These are phyloP conservation scores for Mesocricetus auratus DNA, from an alignment of 2,113 vertebrate species.

Conservation along the genomic window DNA sequence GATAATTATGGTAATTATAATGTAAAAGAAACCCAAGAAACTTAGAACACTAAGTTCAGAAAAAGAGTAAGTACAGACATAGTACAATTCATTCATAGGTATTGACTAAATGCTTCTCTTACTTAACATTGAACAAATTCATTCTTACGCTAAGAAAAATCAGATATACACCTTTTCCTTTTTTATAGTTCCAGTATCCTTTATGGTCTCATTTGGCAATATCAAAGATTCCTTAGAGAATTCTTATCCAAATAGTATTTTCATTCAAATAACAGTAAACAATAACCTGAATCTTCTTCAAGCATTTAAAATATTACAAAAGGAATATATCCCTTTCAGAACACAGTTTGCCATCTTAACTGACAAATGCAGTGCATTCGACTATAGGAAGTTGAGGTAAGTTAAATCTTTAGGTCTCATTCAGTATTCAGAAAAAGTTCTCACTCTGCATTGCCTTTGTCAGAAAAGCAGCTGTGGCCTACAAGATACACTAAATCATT, in stretches of 20 bases:
- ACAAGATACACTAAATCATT: neutral
- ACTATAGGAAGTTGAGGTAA: neutral
- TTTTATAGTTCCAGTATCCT: neutral
- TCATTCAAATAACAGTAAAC: neutral
- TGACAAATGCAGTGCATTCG: neutral
- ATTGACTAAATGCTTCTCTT: neutral
- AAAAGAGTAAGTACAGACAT: slow-evolving; percentile 1
- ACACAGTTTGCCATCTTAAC: neutral
- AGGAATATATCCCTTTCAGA: neutral
- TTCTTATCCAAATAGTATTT: neutral
- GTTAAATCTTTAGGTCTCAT: neutral
- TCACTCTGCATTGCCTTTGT: rapidly evolving
- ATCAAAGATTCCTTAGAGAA: neutral
- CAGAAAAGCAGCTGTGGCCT: neutral
- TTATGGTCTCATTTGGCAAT: neutral
- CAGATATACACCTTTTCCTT: neutral
- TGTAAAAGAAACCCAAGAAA: neutral
- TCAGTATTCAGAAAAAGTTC: neutral
- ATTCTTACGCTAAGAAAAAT: neutral
- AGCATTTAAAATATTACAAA: neutral
- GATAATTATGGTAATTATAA: neutral
- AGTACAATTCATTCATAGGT: neutral
- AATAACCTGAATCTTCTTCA: neutral
- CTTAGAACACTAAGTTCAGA: neutral
- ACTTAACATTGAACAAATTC: neutral